A percentile compares a stretch with the other conserved stretches of the same genome.
phyloP scores from a whole-genome alignment of 2,888 invertebrate species.

The Bhutanitis thaidina region DNA sequence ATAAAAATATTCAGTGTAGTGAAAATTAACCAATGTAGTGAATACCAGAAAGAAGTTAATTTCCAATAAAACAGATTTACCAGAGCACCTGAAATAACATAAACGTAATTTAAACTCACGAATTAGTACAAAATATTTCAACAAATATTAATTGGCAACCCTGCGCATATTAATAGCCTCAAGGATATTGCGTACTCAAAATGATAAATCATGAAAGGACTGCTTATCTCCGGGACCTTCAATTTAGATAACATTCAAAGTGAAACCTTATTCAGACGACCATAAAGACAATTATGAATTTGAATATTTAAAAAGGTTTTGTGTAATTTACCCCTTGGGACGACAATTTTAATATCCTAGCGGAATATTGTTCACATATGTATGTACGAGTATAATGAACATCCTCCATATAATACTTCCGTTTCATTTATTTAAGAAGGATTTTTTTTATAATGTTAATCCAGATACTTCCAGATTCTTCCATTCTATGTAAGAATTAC shows the following conservation, averaged over 20 bases:
- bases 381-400: no score
- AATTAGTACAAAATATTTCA: background rate
- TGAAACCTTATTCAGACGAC: background rate
- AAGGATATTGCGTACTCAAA: background rate
- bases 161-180: background rate
- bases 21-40: no score
- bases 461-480: no score
- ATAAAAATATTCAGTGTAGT: no score
- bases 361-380: background rate
- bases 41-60: no score
- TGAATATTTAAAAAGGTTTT: conserved; percentile 5
- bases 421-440: no score
- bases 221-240: background rate
- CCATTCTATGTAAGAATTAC: no score
- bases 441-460: no score
- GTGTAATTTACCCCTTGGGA: background rate
- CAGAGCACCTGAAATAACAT: no score
- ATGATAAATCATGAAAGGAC: background rate
- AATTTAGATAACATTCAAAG: conserved; percentile 1
- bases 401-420: no score
- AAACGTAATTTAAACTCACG: no score
- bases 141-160: background rate
- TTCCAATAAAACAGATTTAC: no score
- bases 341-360: background rate
- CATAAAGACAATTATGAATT: conserved; percentile 3